Percentiles rank a stretch among this genome's conserved stretches.
phyloP scores from a whole-genome alignment of 2,113 vertebrate genomes.

The Spermophilus dauricus region DNA sequence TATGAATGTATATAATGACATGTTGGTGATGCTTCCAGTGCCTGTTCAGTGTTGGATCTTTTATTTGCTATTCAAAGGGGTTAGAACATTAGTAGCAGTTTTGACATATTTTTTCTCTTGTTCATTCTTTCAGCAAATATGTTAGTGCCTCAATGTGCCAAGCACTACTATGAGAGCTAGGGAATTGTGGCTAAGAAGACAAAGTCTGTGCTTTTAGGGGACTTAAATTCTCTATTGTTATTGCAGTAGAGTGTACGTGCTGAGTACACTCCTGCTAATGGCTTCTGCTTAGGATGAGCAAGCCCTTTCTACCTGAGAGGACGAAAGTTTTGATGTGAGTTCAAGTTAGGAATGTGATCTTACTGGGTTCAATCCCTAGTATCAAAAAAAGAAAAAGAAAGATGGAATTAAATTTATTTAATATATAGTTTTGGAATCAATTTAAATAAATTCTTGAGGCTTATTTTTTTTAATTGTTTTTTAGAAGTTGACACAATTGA shows the following conservation, averaged over 20 bases:
- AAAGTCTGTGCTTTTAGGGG: neutral
- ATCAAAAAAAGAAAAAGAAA: neutral
- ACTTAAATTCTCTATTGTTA: neutral
- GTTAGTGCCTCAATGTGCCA: neutral
- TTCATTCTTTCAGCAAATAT: conserved; percentile 31
- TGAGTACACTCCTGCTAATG: neutral
- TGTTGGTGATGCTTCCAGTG: neutral
- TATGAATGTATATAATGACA: neutral
- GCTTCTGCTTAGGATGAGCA: neutral
- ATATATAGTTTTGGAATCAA: neutral
- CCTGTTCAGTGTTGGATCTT: neutral
- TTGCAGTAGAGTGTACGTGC: neutral
- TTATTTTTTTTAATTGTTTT: neutral
- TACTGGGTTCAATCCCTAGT: too few relatives aligned
- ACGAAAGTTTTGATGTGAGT: neutral
- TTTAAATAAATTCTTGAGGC: neutral
- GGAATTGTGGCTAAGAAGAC: neutral
- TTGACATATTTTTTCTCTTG: neutral
- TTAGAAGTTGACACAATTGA: neutral
- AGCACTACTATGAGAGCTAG: neutral
- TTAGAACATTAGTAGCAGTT: neutral
- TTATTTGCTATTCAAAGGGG: neutral
- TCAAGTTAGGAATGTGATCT: too few relatives aligned
- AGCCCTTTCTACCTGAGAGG: neutral
- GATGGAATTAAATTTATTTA: conserved; percentile 43